Evolutionary conservation across 2,797 vertebrate genomes (phyloP).

Genomic region (Paratrypauchen microcephalus): DNA sequence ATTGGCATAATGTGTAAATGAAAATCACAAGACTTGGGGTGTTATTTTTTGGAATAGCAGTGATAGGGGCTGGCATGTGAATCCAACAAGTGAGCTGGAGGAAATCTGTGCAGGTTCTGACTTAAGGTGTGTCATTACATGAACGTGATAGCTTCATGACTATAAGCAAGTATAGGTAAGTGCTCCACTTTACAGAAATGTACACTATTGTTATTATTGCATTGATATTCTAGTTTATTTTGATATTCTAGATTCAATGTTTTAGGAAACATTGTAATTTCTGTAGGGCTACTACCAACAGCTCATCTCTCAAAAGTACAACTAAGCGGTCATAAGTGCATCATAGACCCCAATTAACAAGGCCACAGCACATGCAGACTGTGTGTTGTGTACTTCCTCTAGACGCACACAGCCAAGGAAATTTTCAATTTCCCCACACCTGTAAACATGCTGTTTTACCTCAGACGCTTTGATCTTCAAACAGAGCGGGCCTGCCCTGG

Average conservation of each 20-base stretch:
- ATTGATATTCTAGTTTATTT: not conserved
- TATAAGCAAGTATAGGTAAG: not conserved
- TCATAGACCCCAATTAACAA: constrained; percentile 4
- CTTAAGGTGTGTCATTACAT: no score
- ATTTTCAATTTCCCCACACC: constrained; percentile 79
- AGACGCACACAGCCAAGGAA: constrained; percentile 64
- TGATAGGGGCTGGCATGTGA: no score
- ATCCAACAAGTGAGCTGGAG: not conserved
- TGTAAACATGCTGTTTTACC: constrained; percentile 77
- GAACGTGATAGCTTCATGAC: not conserved
- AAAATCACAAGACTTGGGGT: no score
- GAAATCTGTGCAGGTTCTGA: no score
- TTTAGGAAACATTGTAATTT: not conserved
- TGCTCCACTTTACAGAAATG: not conserved
- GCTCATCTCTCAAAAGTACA: constrained; percentile 1
- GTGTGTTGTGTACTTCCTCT: constrained; percentile 37
- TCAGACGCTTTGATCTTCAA: constrained; percentile 76
- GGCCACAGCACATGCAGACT: constrained; percentile 21
- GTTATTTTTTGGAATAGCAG: no score
- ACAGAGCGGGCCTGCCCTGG: constrained; percentile 67
- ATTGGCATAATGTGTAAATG: no score
- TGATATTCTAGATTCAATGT: not conserved
- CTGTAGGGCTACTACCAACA: not conserved
- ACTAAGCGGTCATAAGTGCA: not conserved
- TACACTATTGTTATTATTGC: not conserved